Base-by-base conservation (phyloP, 1,140 invertebrate species). In the Subanguina moxae region DNA sequence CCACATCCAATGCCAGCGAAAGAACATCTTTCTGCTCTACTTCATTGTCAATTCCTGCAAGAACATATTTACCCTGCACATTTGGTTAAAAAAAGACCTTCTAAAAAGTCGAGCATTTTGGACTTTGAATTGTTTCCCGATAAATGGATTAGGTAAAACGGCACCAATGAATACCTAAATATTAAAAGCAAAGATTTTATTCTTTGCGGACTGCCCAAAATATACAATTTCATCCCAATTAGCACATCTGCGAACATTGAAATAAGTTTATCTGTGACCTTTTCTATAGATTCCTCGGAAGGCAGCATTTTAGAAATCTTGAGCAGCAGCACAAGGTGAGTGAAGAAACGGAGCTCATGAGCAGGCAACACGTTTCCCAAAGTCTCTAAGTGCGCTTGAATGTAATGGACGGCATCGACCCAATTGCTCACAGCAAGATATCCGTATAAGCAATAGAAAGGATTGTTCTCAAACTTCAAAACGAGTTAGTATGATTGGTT, bases 341-440 rank as follows among this genome's bases (percentile, higher is more conserved):
- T 28, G 43, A 75, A 74, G 58, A 75, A 74, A 30, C 71, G 71
- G n/a, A 73, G 63, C n/a, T 73, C 57, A 63, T 71, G 9, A 3
- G 65, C 71, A 7, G 71, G n/a, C 19, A 65, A 15, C 25, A 42
- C 27, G 0, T 62, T 61, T 21, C 43, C 64, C 0, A 27, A 32
- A 15, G 61, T 65, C 38, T 67, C 64, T 8, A 75, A 1, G 57
- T 73, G 52, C 32, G 25, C 25, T 21, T 56, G 25, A 21, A 73
- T 65, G 56, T 43, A 62, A 19, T n/a, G 15, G 5, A 62, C 71
- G 15, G 43, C 71, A 19, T 1, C 15, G 23, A 21, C 11, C 64
- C 64, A 73, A 52, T 69, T 32, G 32, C 74, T 57, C 17, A 43
- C 11, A 45, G 71, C 68, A 28, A 73, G 57, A 63, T 57, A 43